Percentiles rank a stretch among this genome's conserved stretches.
phyloP scores from a whole-genome alignment of 2,888 invertebrate genomes.

The Hylaea fasciaria region DNA sequence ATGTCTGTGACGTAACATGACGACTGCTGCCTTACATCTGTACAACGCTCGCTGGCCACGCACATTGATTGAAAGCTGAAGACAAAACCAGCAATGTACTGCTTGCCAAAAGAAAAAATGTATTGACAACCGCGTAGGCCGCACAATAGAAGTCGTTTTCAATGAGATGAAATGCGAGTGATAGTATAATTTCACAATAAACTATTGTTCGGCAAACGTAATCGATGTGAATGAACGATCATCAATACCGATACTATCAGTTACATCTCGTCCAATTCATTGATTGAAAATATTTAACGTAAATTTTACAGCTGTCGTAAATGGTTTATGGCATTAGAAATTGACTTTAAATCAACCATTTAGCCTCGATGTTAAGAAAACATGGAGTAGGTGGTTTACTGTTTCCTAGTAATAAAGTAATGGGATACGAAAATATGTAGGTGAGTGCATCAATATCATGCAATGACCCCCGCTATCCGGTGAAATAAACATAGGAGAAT shows the following conservation, averaged over 20 bases:
- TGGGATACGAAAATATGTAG: constrained; percentile 32
- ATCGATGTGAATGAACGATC: constrained; percentile 73
- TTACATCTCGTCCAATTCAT: constrained; percentile 45
- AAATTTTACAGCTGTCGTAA: constrained; percentile 56
- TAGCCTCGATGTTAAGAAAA: constrained; percentile 43
- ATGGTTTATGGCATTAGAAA: constrained; percentile 60
- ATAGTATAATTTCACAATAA: constrained; percentile 80
- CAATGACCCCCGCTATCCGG: constrained; percentile 9
- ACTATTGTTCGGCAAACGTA: constrained; percentile 72
- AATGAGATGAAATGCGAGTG: constrained; percentile 74
- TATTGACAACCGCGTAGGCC: constrained; percentile 47
- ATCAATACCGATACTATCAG: constrained; percentile 63
- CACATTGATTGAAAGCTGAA: background rate
- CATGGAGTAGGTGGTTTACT: constrained; percentile 43
- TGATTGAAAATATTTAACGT: constrained; percentile 60
- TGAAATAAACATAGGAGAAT: background rate
- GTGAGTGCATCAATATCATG: constrained; percentile 22
- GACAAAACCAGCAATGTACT: constrained; percentile 45
- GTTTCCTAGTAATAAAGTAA: constrained; percentile 36
- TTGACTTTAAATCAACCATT: constrained; percentile 43
- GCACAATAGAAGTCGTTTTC: constrained; percentile 58
- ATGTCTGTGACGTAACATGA: constrained; percentile 61
- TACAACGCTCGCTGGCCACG: constrained; percentile 38
- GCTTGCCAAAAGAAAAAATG: constrained; percentile 35
- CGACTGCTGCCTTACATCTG: constrained; percentile 45